A percentile compares a stretch with the other conserved stretches of the same genome.
phyloP scores from a whole-genome alignment of 2,888 invertebrate genomes.

The Amblyjoppa fuscipennis region DNA sequence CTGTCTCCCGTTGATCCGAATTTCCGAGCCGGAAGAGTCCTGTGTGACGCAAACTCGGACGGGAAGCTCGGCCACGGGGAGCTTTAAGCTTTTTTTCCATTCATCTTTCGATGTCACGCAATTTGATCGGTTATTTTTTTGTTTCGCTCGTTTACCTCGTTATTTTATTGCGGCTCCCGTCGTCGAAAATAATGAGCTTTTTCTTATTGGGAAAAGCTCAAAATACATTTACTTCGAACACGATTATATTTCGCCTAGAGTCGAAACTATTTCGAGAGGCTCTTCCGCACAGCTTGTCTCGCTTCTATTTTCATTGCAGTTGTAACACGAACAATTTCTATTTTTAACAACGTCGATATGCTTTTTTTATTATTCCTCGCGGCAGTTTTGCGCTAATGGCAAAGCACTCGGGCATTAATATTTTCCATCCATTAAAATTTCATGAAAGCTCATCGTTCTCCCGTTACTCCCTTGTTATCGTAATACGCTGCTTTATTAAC shows the following conservation, averaged over 20 bases:
- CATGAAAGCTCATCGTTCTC: background rate
- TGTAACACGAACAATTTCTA: background rate
- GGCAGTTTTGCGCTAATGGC: background rate
- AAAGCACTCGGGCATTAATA: background rate
- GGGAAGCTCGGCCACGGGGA: background rate
- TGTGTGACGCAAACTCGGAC: conserved; percentile 3
- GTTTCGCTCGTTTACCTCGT: background rate
- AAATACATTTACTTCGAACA: background rate
- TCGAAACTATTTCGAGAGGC: too few species aligned
- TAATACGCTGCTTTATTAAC: conserved; percentile 6
- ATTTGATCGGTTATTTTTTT: background rate
- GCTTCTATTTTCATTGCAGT: background rate
- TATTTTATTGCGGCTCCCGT: background rate
- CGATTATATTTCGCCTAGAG: too few species aligned
- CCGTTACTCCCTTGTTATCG: background rate
- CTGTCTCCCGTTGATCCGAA: conserved; percentile 18
- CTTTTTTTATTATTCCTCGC: background rate
- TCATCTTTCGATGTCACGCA: background rate
- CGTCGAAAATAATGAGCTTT: background rate
- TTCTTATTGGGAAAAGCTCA: background rate
- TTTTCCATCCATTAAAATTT: conserved; percentile 1
- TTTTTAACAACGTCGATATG: background rate
- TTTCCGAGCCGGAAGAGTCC: conserved; percentile 27
- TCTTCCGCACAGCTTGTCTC: background rate
- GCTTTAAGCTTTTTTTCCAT: background rate